Percentiles rank a stretch among this genome's conserved stretches.
phyloP scores from a whole-genome alignment of 1,140 invertebrate species.

The Drosophila pectinifera region DNA sequence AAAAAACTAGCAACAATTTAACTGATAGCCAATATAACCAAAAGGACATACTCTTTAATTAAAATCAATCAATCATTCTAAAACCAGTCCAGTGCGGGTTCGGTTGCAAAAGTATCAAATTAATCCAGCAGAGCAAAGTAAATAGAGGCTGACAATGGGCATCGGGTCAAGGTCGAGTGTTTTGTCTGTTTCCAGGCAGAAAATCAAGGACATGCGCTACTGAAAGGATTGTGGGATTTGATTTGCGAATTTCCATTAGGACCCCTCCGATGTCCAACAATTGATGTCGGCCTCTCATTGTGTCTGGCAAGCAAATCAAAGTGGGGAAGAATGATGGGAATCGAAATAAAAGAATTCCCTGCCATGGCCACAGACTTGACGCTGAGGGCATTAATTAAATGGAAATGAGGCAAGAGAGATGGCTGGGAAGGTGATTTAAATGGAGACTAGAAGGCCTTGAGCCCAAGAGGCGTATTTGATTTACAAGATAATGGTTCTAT shows the following conservation, averaged over 20 bases:
- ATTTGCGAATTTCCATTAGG: constrained; percentile 36
- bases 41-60: background rate
- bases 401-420: constrained; percentile 3
- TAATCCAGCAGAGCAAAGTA: background rate
- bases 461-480: background rate
- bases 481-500: background rate
- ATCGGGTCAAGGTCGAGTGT: constrained; percentile 27
- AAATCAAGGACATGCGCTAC: constrained; percentile 20
- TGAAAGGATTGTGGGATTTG: constrained; percentile 33
- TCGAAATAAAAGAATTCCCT: constrained; percentile 14
- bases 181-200: constrained; percentile 6
- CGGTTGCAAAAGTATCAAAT: constrained; percentile 12
- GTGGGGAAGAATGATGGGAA: constrained; percentile 1
- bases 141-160: constrained; percentile 1
- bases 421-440: background rate
- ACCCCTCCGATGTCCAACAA: constrained; percentile 12
- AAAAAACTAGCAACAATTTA: background rate
- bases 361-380: background rate
- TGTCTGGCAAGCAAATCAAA: constrained; percentile 32
- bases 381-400: constrained; percentile 15
- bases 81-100: too few relatives aligned
- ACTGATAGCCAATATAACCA: too few relatives aligned
- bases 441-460: background rate
- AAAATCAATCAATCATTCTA: background rate
- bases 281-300: constrained; percentile 16